Base-by-base conservation (phyloP, 2,113 vertebrate species). In the Dromas ardeola region DNA sequence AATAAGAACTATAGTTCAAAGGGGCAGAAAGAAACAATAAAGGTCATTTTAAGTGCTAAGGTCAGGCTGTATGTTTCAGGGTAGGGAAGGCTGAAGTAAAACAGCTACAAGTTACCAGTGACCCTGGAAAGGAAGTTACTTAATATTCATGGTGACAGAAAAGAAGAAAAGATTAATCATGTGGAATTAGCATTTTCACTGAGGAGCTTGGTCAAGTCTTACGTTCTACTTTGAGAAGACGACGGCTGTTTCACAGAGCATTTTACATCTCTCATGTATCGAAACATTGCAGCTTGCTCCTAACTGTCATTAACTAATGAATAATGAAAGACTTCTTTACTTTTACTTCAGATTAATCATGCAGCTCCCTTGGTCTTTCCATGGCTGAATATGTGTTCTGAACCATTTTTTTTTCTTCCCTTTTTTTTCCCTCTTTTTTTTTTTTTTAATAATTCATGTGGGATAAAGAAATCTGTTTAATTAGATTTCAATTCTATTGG, bases 61-160 rank as follows among this genome's bases (percentile, higher is more conserved):
- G 92, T 97, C 95, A 97, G 88, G 81, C 70, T 73, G 42, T 69
- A 11, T 72, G 78, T 93, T 96, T 95, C 47, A 36, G n/a, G 15
- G 14, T 34, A 71, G 27, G 21, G 20, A 9, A 88, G 69, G 52
- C 83, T 45, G 5, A 92, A 98, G 66, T 79, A 94, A 95, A 97
- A 76, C 53, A 90, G 76, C 50, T 95, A 97, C 93, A 97, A 98
- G 96, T 97, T 97, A 94, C 97, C 86, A 97, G 89, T 97, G 95
- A 97, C 95, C 96, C 96, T 80, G 84, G 89, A 97, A 97, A 97
- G 91, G 96, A 98, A 97, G 97, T 97, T 97, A 97, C 94, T 98
- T 97, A 97, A 98, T 98, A 98, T 99, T 98, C 98, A 98, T 97
- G 97, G 88, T 97, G 98, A 98, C 97, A 98, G 98, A 97, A 97